Percentiles rank a stretch among this genome's conserved stretches.
phyloP scores from a whole-genome alignment of 2,797 vertebrate genomes.

The Amblyopsis hoosieri region DNA sequence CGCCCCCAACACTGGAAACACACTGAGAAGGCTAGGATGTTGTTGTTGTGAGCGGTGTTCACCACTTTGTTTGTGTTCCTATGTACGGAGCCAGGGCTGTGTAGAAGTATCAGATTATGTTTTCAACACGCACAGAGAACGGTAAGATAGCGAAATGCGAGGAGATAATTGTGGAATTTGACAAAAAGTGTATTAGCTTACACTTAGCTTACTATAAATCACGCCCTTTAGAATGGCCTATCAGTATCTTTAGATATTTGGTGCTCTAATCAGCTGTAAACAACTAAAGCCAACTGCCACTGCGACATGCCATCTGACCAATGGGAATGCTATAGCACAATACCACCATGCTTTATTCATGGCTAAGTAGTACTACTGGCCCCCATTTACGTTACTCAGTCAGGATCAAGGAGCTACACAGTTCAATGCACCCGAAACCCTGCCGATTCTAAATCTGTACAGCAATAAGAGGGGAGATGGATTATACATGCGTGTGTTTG shows the following conservation, averaged over 20 bases:
- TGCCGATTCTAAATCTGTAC: conserved; percentile 7
- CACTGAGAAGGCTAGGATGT: no score
- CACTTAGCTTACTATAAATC: no score
- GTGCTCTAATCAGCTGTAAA: not conserved
- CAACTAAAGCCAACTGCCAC: not conserved
- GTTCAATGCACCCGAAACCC: conserved; percentile 2
- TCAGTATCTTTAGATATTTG: not conserved
- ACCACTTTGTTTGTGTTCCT: no score
- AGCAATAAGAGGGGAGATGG: conserved; percentile 1
- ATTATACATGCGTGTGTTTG: not conserved
- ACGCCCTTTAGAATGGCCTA: not conserved
- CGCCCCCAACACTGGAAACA: no score
- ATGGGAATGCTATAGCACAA: not conserved
- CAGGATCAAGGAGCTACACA: not conserved
- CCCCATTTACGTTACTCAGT: not conserved
- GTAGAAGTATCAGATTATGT: no score
- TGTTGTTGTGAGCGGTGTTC: no score
- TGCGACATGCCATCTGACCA: not conserved
- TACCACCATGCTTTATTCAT: not conserved
- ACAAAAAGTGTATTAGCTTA: no score
- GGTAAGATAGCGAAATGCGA: no score
- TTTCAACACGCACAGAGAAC: no score
- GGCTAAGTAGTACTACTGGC: not conserved
- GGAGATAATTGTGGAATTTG: no score
- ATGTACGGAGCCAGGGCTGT: no score